phyloP scores from a whole-genome alignment of 2,113 vertebrate species.

The Oncorhynchus clarkii region DNA sequence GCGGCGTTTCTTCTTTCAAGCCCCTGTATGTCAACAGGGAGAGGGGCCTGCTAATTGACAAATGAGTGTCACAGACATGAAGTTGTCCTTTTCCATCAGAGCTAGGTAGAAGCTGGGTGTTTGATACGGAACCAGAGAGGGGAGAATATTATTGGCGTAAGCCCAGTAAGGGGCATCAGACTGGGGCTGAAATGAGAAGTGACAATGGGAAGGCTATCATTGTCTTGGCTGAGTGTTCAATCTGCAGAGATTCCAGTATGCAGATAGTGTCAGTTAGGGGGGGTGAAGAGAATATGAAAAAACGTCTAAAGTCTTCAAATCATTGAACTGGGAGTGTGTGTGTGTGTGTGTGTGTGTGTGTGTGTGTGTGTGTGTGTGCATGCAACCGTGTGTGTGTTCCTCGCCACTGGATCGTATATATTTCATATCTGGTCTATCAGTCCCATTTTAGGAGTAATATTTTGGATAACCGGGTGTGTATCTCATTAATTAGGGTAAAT shows the following conservation, averaged over 20 bases:
- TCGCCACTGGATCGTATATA: conserved; percentile 82
- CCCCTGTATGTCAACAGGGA: conserved; percentile 91
- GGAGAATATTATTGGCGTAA: conserved; percentile 87
- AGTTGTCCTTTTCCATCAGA: conserved; percentile 90
- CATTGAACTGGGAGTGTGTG: conserved; percentile 76
- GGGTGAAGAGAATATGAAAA: conserved; percentile 89
- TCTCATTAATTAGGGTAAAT: conserved; percentile 83
- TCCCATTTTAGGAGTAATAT: conserved; percentile 90
- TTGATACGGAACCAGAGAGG: conserved; percentile 71
- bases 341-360: neutral
- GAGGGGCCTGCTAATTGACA: conserved; percentile 98
- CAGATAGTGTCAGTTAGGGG: conserved; percentile 93
- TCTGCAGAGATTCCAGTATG: conserved; percentile 91
- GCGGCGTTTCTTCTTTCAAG: conserved; percentile 92
- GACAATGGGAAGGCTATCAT: conserved; percentile 96
- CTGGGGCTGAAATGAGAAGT: conserved; percentile 93
- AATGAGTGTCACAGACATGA: conserved; percentile 97
- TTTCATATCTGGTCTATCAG: conserved; percentile 94
- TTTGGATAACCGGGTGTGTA: conserved; percentile 81
- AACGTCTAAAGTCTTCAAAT: conserved; percentile 95
- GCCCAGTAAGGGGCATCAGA: conserved; percentile 90
- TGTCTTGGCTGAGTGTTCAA: conserved; percentile 95
- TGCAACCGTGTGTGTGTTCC: neutral
- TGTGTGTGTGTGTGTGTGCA: too few species aligned
- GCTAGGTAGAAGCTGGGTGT: conserved; percentile 83